A percentile compares a stretch with the other conserved stretches of the same genome.
phyloP scores from a whole-genome alignment of 2,113 vertebrate species.

The Indicator indicator region DNA sequence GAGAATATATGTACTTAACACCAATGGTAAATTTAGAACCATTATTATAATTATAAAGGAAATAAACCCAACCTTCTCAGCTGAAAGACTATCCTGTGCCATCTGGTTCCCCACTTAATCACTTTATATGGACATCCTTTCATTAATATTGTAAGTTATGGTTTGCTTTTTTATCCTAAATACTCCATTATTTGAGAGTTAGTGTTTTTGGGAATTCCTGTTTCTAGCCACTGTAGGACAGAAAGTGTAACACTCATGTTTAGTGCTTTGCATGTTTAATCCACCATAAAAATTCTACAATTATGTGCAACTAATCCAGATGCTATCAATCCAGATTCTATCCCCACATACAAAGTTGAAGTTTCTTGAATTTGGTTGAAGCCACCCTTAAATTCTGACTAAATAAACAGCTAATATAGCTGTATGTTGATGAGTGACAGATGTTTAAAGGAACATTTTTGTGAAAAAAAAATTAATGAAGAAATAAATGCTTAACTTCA shows the following conservation, averaged over 20 bases:
- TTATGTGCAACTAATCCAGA: background rate
- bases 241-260: background rate
- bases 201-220: background rate
- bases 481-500: background rate
- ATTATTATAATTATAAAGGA: background rate
- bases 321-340: background rate
- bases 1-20: background rate
- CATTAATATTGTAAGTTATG: background rate
- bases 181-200: background rate
- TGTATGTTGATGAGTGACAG: background rate
- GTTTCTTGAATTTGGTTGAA: background rate
- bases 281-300: background rate
- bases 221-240: background rate
- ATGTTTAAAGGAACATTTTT: background rate
- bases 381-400: background rate
- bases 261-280: background rate
- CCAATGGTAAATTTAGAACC: background rate
- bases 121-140: background rate
- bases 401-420: background rate
- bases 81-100: background rate
- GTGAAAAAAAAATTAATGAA: background rate
- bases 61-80: background rate
- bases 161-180: background rate
- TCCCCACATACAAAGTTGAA: background rate
- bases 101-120: background rate